Conservation (phyloP, 2,113 vertebrate species). For the Eulemur rufifrons region DNA sequence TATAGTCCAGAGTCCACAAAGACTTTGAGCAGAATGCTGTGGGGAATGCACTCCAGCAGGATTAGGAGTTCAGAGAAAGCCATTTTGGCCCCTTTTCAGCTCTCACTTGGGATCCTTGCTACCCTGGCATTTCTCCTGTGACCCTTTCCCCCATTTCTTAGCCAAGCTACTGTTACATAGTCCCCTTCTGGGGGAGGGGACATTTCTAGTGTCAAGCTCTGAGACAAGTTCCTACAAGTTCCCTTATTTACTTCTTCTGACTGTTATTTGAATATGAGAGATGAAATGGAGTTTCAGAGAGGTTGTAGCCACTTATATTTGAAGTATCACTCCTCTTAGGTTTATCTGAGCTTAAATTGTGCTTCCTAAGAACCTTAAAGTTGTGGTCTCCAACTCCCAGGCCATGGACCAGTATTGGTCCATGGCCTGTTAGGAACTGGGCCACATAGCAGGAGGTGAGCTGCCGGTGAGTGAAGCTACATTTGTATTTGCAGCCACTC, state of each 20-base stretch:
- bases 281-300: background rate
- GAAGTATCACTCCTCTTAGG: background rate
- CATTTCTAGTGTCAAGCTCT: background rate
- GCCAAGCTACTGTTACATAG: background rate
- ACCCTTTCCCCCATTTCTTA: background rate
- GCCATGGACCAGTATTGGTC: too few relatives aligned
- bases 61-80: background rate
- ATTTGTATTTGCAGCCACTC: too few relatives aligned
- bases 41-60: background rate
- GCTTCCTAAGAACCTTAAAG: background rate
- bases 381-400: too few relatives aligned
- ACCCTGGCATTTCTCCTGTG: background rate
- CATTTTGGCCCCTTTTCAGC: background rate
- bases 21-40: background rate
- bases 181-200: background rate
- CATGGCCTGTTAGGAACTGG: too few relatives aligned
- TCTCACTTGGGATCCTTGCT: background rate
- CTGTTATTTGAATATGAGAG: background rate
- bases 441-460: too few relatives aligned
- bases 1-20: background rate
- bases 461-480: too few relatives aligned
- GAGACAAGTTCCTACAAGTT: background rate
- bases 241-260: background rate
- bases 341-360: background rate
- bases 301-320: background rate